Evolutionary conservation across 2,888 invertebrate genomes (phyloP).

Genomic region (Falcaria lacertinaria): DNA sequence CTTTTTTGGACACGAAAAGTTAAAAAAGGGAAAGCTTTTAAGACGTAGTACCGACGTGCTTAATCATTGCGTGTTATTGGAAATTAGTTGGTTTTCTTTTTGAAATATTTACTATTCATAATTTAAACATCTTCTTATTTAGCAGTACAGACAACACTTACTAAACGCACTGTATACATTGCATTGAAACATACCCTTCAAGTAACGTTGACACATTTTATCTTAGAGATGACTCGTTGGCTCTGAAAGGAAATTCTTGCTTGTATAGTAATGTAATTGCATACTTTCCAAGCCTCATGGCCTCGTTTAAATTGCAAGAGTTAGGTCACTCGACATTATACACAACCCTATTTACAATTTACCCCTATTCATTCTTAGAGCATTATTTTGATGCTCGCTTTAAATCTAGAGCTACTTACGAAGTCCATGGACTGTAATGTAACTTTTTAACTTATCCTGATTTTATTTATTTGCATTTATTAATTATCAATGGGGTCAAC

Average conservation of each 20-base stretch:
- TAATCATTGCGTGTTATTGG: slow-evolving; percentile 28
- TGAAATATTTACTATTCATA: background rate
- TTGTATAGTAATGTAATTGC: background rate
- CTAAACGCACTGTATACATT: too few species aligned
- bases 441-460: too few species aligned
- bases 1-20: slow-evolving; percentile 50
- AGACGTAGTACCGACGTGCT: slow-evolving; percentile 28
- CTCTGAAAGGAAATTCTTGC: background rate
- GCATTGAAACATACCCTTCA: too few species aligned
- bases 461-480: too few species aligned
- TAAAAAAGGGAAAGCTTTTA: slow-evolving; percentile 41
- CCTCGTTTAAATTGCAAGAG: background rate
- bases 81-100: background rate
- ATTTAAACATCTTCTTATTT: background rate
- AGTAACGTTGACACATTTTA: too few species aligned
- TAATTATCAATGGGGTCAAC: too few species aligned
- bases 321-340: background rate
- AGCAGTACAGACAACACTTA: too few species aligned
- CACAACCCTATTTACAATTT: background rate
- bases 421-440: too few species aligned
- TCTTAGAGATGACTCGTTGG: background rate
- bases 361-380: background rate
- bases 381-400: background rate
- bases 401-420: too few species aligned
- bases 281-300: background rate